Base-by-base conservation (phyloP, 2,797 vertebrate genomes). In the Eulemur mongoz region DNA sequence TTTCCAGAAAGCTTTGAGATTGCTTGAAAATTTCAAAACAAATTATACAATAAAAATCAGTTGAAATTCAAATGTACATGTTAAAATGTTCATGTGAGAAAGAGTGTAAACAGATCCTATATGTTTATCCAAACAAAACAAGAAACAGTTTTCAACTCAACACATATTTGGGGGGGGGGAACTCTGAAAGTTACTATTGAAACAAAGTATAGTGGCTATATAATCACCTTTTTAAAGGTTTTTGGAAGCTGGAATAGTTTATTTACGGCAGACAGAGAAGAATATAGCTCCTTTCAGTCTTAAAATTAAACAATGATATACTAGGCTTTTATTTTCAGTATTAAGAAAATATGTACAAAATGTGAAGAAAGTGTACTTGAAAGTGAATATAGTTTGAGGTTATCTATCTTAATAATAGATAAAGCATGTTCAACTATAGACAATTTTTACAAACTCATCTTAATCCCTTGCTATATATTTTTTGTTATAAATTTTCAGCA, bases 11-110 rank as follows among this genome's bases (percentile, higher is more conserved):
- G 13, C 45, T 81, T 11, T 69, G 90, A n/a, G 70, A 43, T 52
- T 89, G 57, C 57, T 52, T 91, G 22, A 94, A 93, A 95, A 32
- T 93, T 84, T 89, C n/a, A 84, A 94, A 94, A 86, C 52, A 94
- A 87, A 14, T 72, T 89, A 73, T 13, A 93, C 17, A 91, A 91
- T 91, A 85, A 94, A 96, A 93, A 89, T 50, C 52, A 81, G 10
- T 8, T 9, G 52, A 93, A 96, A 93, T 93, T 95, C 72, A 84
- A 84, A 88, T 63, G 11, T 78, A 82, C 32, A 11, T 20, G 43
- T 72, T 80, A 79, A 80, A 81, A 81, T 45, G 11, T 52, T 70
- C 81, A 52, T 7, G 3, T 69, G 35, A 87, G n/a, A 92, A 79
- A 84, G 52, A 89, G 18, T 25, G 14, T 57, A 92, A 93, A 69